A percentile compares a stretch with the other conserved stretches of the same genome.
phyloP scores from a whole-genome alignment of 2,888 invertebrate species.

The Endotricha flammealis region DNA sequence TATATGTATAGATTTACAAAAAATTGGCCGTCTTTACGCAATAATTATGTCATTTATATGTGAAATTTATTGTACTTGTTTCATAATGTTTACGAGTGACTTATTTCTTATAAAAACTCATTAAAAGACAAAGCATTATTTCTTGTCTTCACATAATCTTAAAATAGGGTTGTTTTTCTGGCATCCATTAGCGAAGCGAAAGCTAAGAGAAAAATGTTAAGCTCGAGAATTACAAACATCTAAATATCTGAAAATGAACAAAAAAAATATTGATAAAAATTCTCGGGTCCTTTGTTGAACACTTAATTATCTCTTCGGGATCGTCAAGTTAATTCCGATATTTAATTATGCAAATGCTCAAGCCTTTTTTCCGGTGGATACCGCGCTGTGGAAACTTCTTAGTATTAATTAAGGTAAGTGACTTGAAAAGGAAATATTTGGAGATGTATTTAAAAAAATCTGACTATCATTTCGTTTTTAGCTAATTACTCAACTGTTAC shows the following conservation, averaged over 20 bases:
- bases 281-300: slow-evolving; percentile 38
- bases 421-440: slow-evolving; percentile 24
- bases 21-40: no score
- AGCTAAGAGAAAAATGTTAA: slow-evolving; percentile 39
- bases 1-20: no score
- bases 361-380: slow-evolving; percentile 43
- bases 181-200: slow-evolving; percentile 46
- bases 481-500: no score
- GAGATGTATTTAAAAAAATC: slow-evolving; percentile 2
- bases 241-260: slow-evolving; percentile 32
- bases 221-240: slow-evolving; percentile 43
- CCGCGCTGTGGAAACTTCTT: slow-evolving; percentile 31
- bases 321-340: slow-evolving; percentile 51
- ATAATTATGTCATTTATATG: no score
- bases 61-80: no score
- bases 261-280: slow-evolving; percentile 34
- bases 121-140: slow-evolving; percentile 38
- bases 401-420: slow-evolving; percentile 39
- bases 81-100: no score
- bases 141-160: slow-evolving; percentile 28
- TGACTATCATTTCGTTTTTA: no score
- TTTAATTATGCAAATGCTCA: slow-evolving; percentile 62
- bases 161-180: slow-evolving; percentile 40
- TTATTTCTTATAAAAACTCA: no score
- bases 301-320: slow-evolving; percentile 52